Evolutionary conservation across 2,888 invertebrate species (phyloP).

Genomic region (Drosophila seclusa): DNA sequence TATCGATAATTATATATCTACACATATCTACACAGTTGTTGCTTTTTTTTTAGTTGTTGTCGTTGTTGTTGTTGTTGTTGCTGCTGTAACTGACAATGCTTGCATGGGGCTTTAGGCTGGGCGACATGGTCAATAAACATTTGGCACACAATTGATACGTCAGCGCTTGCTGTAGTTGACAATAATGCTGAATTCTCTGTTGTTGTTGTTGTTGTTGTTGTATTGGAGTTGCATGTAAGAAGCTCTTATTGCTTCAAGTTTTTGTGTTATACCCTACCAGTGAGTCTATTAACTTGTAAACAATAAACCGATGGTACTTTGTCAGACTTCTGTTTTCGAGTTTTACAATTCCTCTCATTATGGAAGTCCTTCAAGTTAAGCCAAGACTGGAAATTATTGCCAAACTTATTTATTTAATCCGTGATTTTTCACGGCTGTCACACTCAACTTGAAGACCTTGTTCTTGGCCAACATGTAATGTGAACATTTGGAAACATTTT

Average conservation of each 20-base stretch:
- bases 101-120: conserved; percentile 40
- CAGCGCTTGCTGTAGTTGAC: conserved; percentile 70
- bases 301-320: not conserved
- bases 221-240: conserved; percentile 17
- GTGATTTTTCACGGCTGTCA: not conserved
- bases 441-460: not conserved
- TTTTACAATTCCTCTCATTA: not conserved
- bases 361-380: not conserved
- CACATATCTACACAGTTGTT: conserved; percentile 10
- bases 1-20: conserved; percentile 51
- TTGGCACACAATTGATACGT: conserved; percentile 82
- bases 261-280: conserved; percentile 2
- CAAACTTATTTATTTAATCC: not conserved
- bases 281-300: not conserved
- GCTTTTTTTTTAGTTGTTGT: not conserved
- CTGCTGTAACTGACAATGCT: conserved; percentile 37
- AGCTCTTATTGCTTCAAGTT: conserved; percentile 19
- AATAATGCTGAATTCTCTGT: conserved; percentile 64
- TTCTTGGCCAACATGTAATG: not conserved
- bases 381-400: not conserved
- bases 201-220: conserved; percentile 22
- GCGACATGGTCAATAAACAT: conserved; percentile 81
- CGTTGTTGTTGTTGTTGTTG: conserved; percentile 6
- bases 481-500: not conserved
- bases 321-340: not conserved